Evolutionary conservation across 1,140 invertebrate genomes (phyloP).

Genomic region (Cyclina sinensis): DNA sequence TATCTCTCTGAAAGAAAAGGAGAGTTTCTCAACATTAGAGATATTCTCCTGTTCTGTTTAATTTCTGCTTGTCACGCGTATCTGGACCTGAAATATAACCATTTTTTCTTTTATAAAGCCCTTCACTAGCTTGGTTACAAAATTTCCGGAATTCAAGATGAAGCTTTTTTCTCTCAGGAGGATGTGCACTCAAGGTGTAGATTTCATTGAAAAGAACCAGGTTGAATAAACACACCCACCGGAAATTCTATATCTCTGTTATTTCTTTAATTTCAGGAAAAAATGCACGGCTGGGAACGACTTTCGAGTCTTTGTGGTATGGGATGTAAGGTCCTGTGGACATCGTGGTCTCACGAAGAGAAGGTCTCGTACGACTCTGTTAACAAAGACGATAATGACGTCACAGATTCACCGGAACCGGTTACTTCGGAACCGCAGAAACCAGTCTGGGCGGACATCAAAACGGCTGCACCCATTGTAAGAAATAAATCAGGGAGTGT

Average conservation of each 20-base stretch:
- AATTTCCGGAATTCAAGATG: too few species aligned
- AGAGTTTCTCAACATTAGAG: too few species aligned
- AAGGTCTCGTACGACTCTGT: constrained; percentile 42
- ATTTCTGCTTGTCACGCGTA: too few species aligned
- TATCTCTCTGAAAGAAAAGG: too few species aligned
- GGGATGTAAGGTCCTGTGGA: constrained; percentile 57
- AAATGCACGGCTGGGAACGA: constrained; percentile 60
- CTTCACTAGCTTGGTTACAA: too few species aligned
- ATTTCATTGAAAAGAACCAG: too few species aligned
- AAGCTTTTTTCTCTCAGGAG: too few species aligned
- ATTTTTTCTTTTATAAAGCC: too few species aligned
- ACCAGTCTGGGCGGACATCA: constrained; percentile 58
- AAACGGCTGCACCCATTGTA: constrained; percentile 34
- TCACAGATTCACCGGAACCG: neutral
- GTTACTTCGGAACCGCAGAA: constrained; percentile 35
- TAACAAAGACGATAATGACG: constrained; percentile 49
- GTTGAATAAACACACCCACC: too few species aligned
- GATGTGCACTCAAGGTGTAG: too few species aligned
- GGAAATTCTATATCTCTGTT: neutral
- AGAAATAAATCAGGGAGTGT: constrained; percentile 55
- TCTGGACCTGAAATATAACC: too few species aligned
- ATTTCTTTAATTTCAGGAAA: constrained; percentile 45
- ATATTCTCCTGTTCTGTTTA: too few species aligned
- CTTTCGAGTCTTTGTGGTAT: constrained; percentile 49
- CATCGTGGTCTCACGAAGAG: constrained; percentile 31